Percentiles rank a stretch among this genome's conserved stretches.
phyloP scores from a whole-genome alignment of 2,888 invertebrate genomes.

The Yponomeuta plumbellus region DNA sequence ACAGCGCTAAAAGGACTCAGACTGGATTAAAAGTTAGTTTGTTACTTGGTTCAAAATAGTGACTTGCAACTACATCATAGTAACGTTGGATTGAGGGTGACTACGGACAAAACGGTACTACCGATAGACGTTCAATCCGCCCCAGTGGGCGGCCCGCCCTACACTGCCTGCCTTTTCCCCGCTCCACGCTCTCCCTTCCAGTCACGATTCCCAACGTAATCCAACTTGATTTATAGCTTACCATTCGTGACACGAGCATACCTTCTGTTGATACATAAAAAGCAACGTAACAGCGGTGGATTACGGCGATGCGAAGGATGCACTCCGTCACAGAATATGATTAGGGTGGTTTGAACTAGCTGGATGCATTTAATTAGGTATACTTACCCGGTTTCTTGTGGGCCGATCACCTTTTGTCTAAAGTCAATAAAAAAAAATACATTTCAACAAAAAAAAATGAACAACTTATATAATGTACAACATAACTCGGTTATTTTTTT shows the following conservation, averaged over 20 bases:
- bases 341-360: neutral
- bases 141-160: slow-evolving; percentile 53
- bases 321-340: slow-evolving; percentile 23
- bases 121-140: slow-evolving; percentile 32
- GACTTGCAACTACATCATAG: slow-evolving; percentile 41
- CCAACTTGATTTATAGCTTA: slow-evolving; percentile 56
- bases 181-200: slow-evolving; percentile 25
- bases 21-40: neutral
- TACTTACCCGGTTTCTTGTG: no score
- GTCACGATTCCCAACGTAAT: slow-evolving; percentile 38
- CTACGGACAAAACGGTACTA: neutral
- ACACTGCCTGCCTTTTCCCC: slow-evolving; percentile 39
- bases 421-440: no score
- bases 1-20: neutral
- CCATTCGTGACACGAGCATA: slow-evolving; percentile 51
- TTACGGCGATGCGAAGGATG: slow-evolving; percentile 32
- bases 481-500: no score
- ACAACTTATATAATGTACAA: no score
- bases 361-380: neutral
- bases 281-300: slow-evolving; percentile 40
- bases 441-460: no score
- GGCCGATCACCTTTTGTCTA: no score
- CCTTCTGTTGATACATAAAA: slow-evolving; percentile 38
- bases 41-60: slow-evolving; percentile 11
- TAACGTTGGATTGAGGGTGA: slow-evolving; percentile 16